Evolutionary conservation across 2,888 invertebrate species (phyloP), one percentile per base, ranked within the genome.

Genomic region (Proisotoma minuta): DNA sequence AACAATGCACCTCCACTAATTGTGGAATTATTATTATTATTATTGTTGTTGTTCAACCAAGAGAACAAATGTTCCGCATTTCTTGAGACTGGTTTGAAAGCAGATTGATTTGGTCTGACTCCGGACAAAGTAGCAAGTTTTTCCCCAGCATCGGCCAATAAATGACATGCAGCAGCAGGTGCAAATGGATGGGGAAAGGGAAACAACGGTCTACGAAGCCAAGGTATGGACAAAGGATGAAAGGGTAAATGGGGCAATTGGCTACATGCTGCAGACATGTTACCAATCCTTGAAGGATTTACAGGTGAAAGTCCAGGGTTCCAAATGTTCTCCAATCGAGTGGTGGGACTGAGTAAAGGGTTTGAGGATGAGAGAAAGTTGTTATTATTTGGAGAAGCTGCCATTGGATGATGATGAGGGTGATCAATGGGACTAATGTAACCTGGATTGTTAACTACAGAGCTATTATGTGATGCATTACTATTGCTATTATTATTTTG

Each of bases 131-230:
- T 34, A 24, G 51, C 34, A 56, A 59, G 57, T 61, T 70, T 67
- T 3, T 61, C 63, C 2, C 63, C 54, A 3, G 57, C 47, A 18
- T 51, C 15, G 1, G 57, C 20, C 53, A 28, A 28, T 2, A 20
- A 20, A 20, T 22, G 40, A 27, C 65, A 66, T 18, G 59, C 65
- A 10, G 63, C 61, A 20, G 69, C 27, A 26, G 70, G 70, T 12
- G 68, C 68, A 60, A 71, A 73, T 20, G 73, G 73, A 51, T 73
- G 73, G n/a, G 73, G 65, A 59, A 73, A 73, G 2, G 73, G 73
- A 51, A 73, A 73, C 15, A 73, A 51, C 2, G 73, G 73, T 39
- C 71, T 62, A 3, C 71, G 63, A 5, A 73, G 58, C 73, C 73
- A 73, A 8, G 73, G 73, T n/a, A 73, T 68, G 10, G 70, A 67